Base-by-base conservation (phyloP, 2,797 vertebrate genomes). In the Podarcis lilfordi region DNA sequence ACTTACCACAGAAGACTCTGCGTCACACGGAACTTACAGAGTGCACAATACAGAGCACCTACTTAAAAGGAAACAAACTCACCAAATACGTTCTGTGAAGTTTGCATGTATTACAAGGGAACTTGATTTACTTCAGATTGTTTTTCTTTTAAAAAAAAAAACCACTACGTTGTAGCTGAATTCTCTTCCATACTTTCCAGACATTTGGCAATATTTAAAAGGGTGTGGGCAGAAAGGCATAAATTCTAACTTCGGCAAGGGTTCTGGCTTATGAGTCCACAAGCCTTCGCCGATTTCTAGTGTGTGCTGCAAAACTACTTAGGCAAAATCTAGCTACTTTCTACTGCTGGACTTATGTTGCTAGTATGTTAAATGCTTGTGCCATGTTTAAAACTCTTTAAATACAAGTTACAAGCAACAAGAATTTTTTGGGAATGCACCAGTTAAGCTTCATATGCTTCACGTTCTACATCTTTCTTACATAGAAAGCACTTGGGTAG, bases 41-140 rank as follows among this genome's bases (percentile, higher is more conserved):
- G 95, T 97, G 95, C 96, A 96, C 96, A 93, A 97, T 95, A 97
- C 97, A 97, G 96, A 97, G 96, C 91, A 97, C 97, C 97, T 97
- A 97, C 97, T 97, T 94, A 96, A 55, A 97, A 97, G 96, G 87
- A 97, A 97, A 97, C 96, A 97, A 96, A 97, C 97, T 97, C 95
- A 96, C 97, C 96, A 97, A 55, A 97, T 84, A 97, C 82, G 97
- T 89, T 96, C 94, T 76, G 95, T 97, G 84, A 97, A 93, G 93
- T 96, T 94, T 94, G 93, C 93, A 96, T 94, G 94, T 95, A 92
- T 94, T 95, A 96, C 95, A 96, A 95, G 84, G 92, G 84, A 89
- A 93, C 69, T 83, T 91, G 82, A 84, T 90, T 93, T 86, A 92
- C 87, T 93, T 66, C 81, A 94, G 81, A 74, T 84, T 91, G 91